phyloP scores from a whole-genome alignment of 2,113 vertebrate genomes.

The Coracopsis vasa region DNA sequence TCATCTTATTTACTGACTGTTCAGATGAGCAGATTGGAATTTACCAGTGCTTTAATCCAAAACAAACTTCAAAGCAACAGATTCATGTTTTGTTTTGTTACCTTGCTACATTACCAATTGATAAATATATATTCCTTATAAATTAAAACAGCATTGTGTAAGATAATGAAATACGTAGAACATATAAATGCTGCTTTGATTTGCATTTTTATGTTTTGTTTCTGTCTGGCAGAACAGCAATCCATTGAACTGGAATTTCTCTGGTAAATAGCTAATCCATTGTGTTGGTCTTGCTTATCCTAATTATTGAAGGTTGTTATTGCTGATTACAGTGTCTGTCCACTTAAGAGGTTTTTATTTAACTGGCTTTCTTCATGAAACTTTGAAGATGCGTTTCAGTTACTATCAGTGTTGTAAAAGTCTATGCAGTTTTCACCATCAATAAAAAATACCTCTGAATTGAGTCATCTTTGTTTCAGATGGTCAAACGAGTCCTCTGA shows the following conservation, averaged over 20 bases:
- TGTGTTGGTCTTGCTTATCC: background rate
- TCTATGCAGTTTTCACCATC: background rate
- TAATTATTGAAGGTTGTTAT: background rate
- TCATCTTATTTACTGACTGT: background rate
- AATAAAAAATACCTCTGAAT: background rate
- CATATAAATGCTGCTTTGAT: background rate
- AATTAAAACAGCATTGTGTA: background rate
- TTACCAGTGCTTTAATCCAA: background rate
- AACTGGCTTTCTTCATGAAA: background rate
- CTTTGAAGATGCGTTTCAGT: background rate
- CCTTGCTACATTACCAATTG: background rate
- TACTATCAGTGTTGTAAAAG: background rate
- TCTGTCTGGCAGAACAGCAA: background rate
- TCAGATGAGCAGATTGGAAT: background rate
- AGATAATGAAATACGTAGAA: background rate
- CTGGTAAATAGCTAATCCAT: background rate
- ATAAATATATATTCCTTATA: background rate
- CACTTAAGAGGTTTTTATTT: background rate
- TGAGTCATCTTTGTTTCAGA: background rate
- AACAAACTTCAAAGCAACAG: background rate
- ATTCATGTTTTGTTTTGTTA: background rate
- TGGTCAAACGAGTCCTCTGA: background rate
- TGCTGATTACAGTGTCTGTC: background rate
- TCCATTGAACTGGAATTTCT: background rate
- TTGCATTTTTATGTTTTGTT: background rate